Conservation (phyloP, 2,797 vertebrate genomes). For the Astyanax mexicanus region DNA sequence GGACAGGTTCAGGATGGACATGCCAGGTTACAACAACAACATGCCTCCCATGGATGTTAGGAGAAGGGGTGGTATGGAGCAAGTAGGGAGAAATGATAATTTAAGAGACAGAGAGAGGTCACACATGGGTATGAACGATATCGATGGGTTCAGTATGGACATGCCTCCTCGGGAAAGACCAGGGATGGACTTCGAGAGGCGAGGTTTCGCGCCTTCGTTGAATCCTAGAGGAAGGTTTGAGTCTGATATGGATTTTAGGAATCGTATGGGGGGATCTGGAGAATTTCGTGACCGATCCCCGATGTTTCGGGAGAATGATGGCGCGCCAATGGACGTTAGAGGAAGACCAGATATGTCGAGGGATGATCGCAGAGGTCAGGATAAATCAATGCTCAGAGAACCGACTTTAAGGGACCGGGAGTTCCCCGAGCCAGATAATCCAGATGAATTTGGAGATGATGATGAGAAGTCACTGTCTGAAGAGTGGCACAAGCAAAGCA, state of each 20-base stretch:
- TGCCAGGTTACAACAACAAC: slow-evolving; percentile 79
- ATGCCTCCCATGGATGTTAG: slow-evolving; percentile 74
- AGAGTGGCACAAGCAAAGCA: slow-evolving; percentile 82
- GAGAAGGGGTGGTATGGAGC: slow-evolving; percentile 74
- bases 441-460: slow-evolving; percentile 77
- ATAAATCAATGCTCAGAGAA: slow-evolving; percentile 69
- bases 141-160: slow-evolving; percentile 73
- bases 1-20: slow-evolving; percentile 79
- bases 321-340: slow-evolving; percentile 79
- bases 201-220: slow-evolving; percentile 67
- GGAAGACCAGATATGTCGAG: slow-evolving; percentile 77
- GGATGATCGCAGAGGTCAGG: slow-evolving; percentile 81
- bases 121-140: slow-evolving; percentile 65
- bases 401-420: slow-evolving; percentile 63
- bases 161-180: slow-evolving; percentile 70
- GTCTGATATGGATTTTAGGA: slow-evolving; percentile 87
- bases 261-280: slow-evolving; percentile 79
- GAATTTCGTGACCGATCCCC: slow-evolving; percentile 89
- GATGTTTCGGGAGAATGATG: slow-evolving; percentile 85
- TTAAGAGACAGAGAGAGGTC: slow-evolving; percentile 79
- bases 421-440: slow-evolving; percentile 66
- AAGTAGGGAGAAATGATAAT: slow-evolving; percentile 72
- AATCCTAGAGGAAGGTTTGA: slow-evolving; percentile 79
- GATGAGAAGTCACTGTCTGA: slow-evolving; percentile 81
- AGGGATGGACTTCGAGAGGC: slow-evolving; percentile 76